Evolutionary conservation across 2,113 vertebrate species (phyloP), one percentile per base, ranked within the genome.

Genomic region (Agapornis roseicollis): DNA sequence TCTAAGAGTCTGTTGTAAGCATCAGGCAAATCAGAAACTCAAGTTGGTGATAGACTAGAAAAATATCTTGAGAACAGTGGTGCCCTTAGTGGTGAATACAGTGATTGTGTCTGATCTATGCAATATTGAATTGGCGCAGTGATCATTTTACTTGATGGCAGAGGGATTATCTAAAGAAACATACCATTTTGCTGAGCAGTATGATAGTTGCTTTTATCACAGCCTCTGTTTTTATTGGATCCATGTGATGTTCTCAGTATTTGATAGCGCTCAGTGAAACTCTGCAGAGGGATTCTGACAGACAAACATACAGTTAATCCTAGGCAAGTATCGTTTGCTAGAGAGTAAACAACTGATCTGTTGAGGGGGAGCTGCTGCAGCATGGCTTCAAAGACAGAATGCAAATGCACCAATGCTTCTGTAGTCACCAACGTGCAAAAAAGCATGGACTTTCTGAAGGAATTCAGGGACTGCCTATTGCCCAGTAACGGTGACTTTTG

Each of bases 191-290:
- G 35, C 90, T 85, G 76, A 16, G 95, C 74, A 41, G 69, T 61
- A 20, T n/a, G 68, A 25, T 41, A 70, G 52, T 8, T 80, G 53
- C 91, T 97, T 87, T 80, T 60, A 10, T 78, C 42, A 15, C 47
- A 29, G 17, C 13, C 14, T 18, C 47, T 63, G 3, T 2, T 84
- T 64, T 49, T 85, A 6, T n/a, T 81, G 39, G 28, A 37, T 69
- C 76, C 88, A 52, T 3, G 3, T 49, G 97, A 88, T 96, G 89
- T 97, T 41, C 94, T 89, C 66, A 99, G 97, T 28, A 99, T 52
- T 56, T 95, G 52, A 0, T 99, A 99, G 53, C 99, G 98, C 39
- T 99, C 98, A 24, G 98, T 31, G 88, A 99, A 99, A 79, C 97
- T 97, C 92, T 71, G 92, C 81, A 99, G 98, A 53, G 99, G 98